phyloP scores from a whole-genome alignment of 2,797 vertebrate genomes.

The Coreius guichenoti region DNA sequence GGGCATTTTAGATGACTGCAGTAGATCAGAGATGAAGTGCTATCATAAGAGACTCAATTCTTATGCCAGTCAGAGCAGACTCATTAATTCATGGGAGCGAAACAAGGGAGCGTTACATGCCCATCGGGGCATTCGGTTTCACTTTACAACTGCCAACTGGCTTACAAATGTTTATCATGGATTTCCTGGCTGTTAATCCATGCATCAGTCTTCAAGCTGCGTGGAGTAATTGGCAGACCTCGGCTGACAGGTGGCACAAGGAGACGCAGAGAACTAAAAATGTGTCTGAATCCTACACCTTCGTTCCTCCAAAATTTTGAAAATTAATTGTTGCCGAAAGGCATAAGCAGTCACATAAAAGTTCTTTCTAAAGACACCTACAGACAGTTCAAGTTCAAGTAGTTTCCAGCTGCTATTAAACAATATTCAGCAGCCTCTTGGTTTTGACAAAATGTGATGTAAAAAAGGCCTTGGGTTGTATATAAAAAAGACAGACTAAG shows the following conservation, averaged over 20 bases:
- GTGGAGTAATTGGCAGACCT: conserved; percentile 36
- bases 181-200: conserved; percentile 35
- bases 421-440: background rate
- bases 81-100: conserved; percentile 32
- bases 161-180: conserved; percentile 46
- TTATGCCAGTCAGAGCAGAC: conserved; percentile 33
- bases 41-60: conserved; percentile 14
- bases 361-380: background rate
- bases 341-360: conserved; percentile 17
- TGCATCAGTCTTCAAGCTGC: background rate
- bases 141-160: conserved; percentile 46
- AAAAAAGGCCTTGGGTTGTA: conserved; percentile 14
- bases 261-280: conserved; percentile 24
- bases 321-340: conserved; percentile 35
- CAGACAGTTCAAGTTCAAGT: conserved; percentile 22
- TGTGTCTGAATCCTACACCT: background rate
- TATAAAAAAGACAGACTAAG: background rate
- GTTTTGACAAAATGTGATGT: conserved; percentile 32
- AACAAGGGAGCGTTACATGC: conserved; percentile 21
- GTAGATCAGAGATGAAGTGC: conserved; percentile 12
- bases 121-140: conserved; percentile 2
- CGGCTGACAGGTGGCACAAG: conserved; percentile 38
- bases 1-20: background rate
- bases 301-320: background rate
- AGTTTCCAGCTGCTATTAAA: background rate